A percentile compares a stretch with the other conserved stretches of the same genome.
phyloP scores from a whole-genome alignment of 1,140 invertebrate species.

The Orchesella cincta region DNA sequence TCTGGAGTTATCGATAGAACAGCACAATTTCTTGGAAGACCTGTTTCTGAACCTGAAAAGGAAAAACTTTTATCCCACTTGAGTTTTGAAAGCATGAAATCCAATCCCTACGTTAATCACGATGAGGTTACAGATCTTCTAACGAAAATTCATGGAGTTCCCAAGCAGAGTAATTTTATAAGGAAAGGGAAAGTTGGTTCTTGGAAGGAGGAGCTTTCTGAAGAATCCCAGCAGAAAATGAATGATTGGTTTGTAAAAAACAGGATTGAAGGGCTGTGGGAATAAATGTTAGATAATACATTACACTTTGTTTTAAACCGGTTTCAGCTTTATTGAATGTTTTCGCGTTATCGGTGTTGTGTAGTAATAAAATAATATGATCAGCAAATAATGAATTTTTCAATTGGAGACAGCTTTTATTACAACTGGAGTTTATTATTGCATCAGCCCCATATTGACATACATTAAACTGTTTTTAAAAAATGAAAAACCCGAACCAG shows the following conservation, averaged over 20 bases:
- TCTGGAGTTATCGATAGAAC: conserved; percentile 66
- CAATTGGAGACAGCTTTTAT: no score
- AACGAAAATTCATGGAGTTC: conserved; percentile 2
- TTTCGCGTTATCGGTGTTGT: no score
- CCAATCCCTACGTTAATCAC: conserved; percentile 72
- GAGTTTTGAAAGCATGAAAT: conserved; percentile 77
- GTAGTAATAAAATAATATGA: no score
- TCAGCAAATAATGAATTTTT: no score
- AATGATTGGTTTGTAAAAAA: conserved; percentile 45
- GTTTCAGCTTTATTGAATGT: neutral
- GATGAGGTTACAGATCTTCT: conserved; percentile 39
- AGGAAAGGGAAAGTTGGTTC: conserved; percentile 47
- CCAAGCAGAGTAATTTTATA: conserved; percentile 44
- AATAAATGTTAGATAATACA: neutral
- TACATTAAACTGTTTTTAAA: no score
- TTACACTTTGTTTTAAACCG: neutral
- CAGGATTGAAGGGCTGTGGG: conserved; percentile 27
- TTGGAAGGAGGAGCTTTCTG: conserved; percentile 50
- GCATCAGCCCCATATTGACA: no score
- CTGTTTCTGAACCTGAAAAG: conserved; percentile 66
- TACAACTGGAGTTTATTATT: no score
- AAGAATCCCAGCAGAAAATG: conserved; percentile 62
- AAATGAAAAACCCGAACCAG: no score
- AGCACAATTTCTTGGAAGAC: conserved; percentile 71
- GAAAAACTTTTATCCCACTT: conserved; percentile 70